Evolutionary conservation across 2,797 vertebrate genomes (phyloP).

Genomic region (Malacoctenus gilli): DNA sequence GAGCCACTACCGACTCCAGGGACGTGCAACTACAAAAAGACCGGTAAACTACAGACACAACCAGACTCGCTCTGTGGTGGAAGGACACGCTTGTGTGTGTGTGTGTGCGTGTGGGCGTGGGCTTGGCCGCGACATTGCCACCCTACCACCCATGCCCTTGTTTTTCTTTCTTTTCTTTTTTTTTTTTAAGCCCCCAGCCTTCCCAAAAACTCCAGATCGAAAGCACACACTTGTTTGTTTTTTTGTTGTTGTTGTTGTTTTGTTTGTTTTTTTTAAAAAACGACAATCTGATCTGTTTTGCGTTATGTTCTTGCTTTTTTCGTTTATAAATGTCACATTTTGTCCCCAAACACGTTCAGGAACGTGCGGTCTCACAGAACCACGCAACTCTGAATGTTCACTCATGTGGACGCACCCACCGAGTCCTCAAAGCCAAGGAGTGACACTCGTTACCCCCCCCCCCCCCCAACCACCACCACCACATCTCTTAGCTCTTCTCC

Average conservation of each 20-base stretch:
- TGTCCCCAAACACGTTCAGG: constrained; percentile 43
- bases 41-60: constrained; percentile 35
- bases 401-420: constrained; percentile 63
- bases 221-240: constrained; percentile 75
- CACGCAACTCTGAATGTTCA: constrained; percentile 65
- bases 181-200: constrained; percentile 30
- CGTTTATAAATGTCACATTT: constrained; percentile 43
- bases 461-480: constrained; percentile 1
- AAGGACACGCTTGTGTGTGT: constrained; percentile 18
- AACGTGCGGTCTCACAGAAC: constrained; percentile 40
- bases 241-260: too few species aligned
- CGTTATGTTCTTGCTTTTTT: constrained; percentile 54
- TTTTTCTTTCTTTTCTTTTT: too few species aligned
- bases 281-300: constrained; percentile 69
- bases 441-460: constrained; percentile 63
- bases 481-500: constrained; percentile 68
- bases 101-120: too few species aligned
- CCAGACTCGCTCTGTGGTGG: constrained; percentile 37
- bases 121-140: too few species aligned
- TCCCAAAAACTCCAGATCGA: too few species aligned
- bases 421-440: constrained; percentile 73
- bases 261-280: constrained; percentile 59
- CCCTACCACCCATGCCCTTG: too few species aligned
- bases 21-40: constrained; percentile 48
- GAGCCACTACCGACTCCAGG: constrained; percentile 45